These are phyloP conservation scores for Drosophila crucigera DNA, from an alignment of 2,888 invertebrate genomes.

Conservation along the genomic window DNA sequence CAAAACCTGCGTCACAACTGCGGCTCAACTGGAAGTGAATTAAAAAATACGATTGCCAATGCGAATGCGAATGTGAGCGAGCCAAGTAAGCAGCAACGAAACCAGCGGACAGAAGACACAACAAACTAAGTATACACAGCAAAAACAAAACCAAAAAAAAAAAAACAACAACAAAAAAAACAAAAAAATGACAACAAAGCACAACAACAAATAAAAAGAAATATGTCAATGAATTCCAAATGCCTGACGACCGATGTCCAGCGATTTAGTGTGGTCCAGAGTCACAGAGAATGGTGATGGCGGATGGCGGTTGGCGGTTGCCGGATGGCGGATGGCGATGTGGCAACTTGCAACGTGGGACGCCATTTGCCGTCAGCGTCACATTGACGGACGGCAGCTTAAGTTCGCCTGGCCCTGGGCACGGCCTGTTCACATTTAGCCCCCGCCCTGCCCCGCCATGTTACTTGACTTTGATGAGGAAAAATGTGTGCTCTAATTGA, in stretches of 20 bases:
- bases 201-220: slow-evolving; percentile 34
- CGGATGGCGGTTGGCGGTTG: slow-evolving; percentile 1
- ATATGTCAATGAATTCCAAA: slow-evolving; percentile 80
- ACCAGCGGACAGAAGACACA: slow-evolving; percentile 9
- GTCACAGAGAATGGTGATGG: slow-evolving; percentile 1
- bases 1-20: slow-evolving; percentile 57
- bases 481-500: slow-evolving; percentile 84
- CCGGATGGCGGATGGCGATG: slow-evolving; percentile 14
- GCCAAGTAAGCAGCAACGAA: slow-evolving; percentile 21
- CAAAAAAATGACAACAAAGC: slow-evolving; percentile 4
- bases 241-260: slow-evolving; percentile 62
- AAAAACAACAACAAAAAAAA: background rate
- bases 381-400: slow-evolving; percentile 72
- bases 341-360: slow-evolving; percentile 59
- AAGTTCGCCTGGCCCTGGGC: slow-evolving; percentile 35
- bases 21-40: slow-evolving; percentile 57
- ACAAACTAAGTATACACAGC: slow-evolving; percentile 9
- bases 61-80: slow-evolving; percentile 26
- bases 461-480: slow-evolving; percentile 75
- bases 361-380: slow-evolving; percentile 68
- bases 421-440: slow-evolving; percentile 1
- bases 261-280: slow-evolving; percentile 58
- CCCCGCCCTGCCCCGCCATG: slow-evolving; percentile 9
- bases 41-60: slow-evolving; percentile 46
- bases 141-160: slow-evolving; percentile 1